Base-by-base conservation (phyloP, 1,140 invertebrate genomes). In the Drosophila kanapiae region DNA sequence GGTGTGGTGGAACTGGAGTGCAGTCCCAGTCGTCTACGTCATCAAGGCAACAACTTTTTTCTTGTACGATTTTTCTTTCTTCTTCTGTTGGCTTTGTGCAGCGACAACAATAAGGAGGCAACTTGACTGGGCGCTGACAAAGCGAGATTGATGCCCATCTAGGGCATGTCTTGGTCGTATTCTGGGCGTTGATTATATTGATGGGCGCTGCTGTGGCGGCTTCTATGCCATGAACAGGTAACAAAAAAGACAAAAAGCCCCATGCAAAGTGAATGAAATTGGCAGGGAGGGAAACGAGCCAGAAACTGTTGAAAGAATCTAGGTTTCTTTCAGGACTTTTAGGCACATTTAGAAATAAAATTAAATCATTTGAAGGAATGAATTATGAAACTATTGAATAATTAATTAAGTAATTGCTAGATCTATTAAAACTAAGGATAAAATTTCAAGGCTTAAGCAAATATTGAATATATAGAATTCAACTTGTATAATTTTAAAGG, bases 51-150 rank as follows among this genome's bases (percentile, higher is more conserved):
- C 78, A 67, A 65, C 29, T 70, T 70, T 74, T 75, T 76, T 69
- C 40, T 68, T 35, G 49, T 42, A 40, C 31, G 23, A 29, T 48
- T 49, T 68, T 78, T 78, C 18, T 51, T 75, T 27, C 13, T 31
- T 23, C 37, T 53, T 35, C 11, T 43, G 11, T 16, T 43, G 47
- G 38, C 43, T 67, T 70, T 70, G 67, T 54, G 64, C 27, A 78
- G 62, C 76, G 45, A 56, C 83, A 70, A 87, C 83, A 87, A 88
- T 85, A 80, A 70, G 63, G 65, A 71, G 78, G 62, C 82, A 81
- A 82, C 72, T 87, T 90, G 83, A 88, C 80, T 80, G 62, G 70
- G 64, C 80, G 85, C 74, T 90, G 85, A 90, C 85, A 84, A 90
- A 83, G 62, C 72, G 69, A 80, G 84, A 87, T 87, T 87, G 83